These are phyloP conservation scores for Lasioglossum villosulum DNA, from an alignment of 2,888 invertebrate genomes.

Conservation along the genomic window DNA sequence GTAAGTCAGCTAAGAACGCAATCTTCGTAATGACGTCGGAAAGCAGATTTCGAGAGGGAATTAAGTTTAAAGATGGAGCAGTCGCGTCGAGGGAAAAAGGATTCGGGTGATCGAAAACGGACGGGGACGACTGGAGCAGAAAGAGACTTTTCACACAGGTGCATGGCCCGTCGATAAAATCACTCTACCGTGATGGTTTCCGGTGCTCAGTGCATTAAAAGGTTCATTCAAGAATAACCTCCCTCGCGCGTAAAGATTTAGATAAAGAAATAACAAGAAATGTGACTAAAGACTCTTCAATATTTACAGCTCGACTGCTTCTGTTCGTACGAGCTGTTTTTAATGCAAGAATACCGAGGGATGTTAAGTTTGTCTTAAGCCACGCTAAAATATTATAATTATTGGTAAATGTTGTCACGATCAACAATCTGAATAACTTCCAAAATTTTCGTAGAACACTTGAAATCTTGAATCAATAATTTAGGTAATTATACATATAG, in stretches of 20 bases:
- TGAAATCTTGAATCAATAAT: too few relatives aligned
- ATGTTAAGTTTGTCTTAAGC: too few relatives aligned
- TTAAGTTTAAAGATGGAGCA: not conserved
- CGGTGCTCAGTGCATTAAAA: conserved; percentile 18
- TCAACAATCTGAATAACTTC: too few relatives aligned
- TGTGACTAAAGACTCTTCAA: not conserved
- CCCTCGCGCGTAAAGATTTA: not conserved
- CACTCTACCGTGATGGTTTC: not conserved
- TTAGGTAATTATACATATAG: too few relatives aligned
- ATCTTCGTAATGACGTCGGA: not conserved
- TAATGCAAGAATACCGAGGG: too few relatives aligned
- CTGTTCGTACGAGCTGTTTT: too few relatives aligned
- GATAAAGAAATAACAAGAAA: not conserved
- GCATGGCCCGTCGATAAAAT: not conserved
- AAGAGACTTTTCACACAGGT: conserved; percentile 9
- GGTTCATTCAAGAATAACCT: not conserved
- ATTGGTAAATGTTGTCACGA: too few relatives aligned
- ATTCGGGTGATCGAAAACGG: not conserved
- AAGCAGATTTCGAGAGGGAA: not conserved
- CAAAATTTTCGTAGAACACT: too few relatives aligned
- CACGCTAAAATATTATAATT: too few relatives aligned
- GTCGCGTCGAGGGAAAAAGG: not conserved
- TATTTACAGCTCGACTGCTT: not conserved
- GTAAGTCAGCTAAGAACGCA: not conserved
- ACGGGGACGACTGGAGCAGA: not conserved